A percentile compares a stretch with the other conserved stretches of the same genome.
phyloP scores from a whole-genome alignment of 2,888 invertebrate genomes.

The Cataglyphis altisquamis region DNA sequence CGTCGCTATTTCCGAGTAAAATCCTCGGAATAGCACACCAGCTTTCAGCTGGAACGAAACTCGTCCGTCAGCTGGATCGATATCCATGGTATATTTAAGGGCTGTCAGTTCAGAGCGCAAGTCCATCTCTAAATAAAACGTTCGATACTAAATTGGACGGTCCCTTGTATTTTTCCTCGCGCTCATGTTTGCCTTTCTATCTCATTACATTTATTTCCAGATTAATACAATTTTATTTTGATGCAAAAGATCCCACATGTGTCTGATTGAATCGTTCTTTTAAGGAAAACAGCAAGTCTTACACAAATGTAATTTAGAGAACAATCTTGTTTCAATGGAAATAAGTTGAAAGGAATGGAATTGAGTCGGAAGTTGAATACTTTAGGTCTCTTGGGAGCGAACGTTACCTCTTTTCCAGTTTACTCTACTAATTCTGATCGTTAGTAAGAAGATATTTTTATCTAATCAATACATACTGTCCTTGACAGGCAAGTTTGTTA shows the following conservation, averaged over 20 bases:
- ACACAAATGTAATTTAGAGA: not conserved
- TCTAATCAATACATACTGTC: conserved; percentile 20
- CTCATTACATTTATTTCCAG: conserved; percentile 36
- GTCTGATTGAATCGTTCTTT: not conserved
- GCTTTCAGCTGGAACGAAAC: conserved; percentile 39
- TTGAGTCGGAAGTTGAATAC: not conserved
- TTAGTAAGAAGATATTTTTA: conserved; percentile 29
- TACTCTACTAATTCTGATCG: not conserved
- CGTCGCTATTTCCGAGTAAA: conserved; percentile 36
- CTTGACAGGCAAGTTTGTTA: conserved; percentile 15
- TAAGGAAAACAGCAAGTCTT: not conserved
- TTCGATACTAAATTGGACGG: conserved; percentile 51
- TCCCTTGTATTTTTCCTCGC: conserved; percentile 28
- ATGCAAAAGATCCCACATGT: not conserved
- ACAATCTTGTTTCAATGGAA: not conserved
- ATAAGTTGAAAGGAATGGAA: not conserved
- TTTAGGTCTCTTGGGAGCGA: not conserved
- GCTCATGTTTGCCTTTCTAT: conserved; percentile 14
- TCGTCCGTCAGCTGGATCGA: conserved; percentile 43
- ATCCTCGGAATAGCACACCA: conserved; percentile 38
- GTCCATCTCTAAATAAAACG: conserved; percentile 55
- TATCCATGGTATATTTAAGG: conserved; percentile 54
- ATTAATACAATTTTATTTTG: conserved; percentile 30
- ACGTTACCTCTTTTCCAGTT: not conserved
- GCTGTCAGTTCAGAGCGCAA: conserved; percentile 51